phyloP scores from a whole-genome alignment of 2,797 vertebrate genomes.

The Anguilla megastoma region DNA sequence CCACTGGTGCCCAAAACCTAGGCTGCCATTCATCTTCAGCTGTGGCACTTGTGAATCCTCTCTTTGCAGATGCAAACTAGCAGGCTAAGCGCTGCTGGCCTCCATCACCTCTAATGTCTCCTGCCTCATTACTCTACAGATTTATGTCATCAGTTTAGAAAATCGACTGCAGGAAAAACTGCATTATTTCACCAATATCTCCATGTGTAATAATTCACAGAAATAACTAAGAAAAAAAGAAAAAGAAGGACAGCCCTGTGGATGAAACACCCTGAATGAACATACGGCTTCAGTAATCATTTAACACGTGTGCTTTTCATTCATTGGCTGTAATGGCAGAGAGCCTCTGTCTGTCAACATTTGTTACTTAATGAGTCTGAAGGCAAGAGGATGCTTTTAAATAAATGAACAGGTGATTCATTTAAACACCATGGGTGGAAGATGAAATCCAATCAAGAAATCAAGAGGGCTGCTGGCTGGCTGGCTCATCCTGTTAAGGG shows the following conservation, averaged over 20 bases:
- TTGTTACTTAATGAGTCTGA: not conserved
- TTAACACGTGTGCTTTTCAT: not conserved
- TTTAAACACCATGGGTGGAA: not conserved
- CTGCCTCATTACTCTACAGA: slow-evolving; percentile 9
- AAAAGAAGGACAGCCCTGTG: not conserved
- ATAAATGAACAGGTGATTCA: not conserved
- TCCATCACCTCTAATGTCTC: not conserved
- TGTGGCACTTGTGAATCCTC: not conserved
- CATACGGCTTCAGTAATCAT: not conserved
- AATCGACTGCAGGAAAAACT: slow-evolving; percentile 1
- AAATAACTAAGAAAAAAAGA: not conserved
- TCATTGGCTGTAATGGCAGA: not conserved
- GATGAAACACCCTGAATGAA: not conserved
- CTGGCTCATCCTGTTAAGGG: not conserved
- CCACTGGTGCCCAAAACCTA: not conserved
- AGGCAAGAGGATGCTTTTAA: not conserved
- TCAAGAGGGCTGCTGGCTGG: not conserved
- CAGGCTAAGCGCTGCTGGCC: not conserved
- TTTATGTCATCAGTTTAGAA: not conserved
- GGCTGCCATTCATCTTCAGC: not conserved
- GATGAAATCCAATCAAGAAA: not conserved
- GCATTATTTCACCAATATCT: slow-evolving; percentile 12
- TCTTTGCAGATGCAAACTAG: not conserved
- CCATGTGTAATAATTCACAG: not conserved
- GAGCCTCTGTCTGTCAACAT: not conserved